These are phyloP conservation scores for Asbolus verrucosus DNA, from an alignment of 1,140 invertebrate genomes.

Conservation along the genomic window DNA sequence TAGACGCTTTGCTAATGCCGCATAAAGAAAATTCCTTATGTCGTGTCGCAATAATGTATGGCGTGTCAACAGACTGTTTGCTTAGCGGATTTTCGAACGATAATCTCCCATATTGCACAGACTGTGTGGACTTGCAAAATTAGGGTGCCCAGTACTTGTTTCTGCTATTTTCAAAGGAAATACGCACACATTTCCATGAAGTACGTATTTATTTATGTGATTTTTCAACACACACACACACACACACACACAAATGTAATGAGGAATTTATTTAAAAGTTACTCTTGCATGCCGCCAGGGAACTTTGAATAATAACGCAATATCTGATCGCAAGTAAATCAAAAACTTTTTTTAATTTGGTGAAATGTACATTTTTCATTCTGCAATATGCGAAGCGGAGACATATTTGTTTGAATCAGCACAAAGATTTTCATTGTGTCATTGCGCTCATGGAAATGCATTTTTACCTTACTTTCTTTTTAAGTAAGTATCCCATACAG, in stretches of 20 bases:
- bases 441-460: too few relatives aligned
- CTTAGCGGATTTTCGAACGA: slow-evolving; percentile 39
- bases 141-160: slow-evolving; percentile 15
- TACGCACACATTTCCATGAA: slow-evolving; percentile 1
- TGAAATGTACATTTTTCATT: too few relatives aligned
- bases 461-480: too few relatives aligned
- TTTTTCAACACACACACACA: not conserved
- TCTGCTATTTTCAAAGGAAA: slow-evolving; percentile 13
- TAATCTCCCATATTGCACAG: slow-evolving; percentile 41
- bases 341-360: too few relatives aligned
- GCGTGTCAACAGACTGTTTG: slow-evolving; percentile 32
- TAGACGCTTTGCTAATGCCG: slow-evolving; percentile 6
- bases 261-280: not conserved
- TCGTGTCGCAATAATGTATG: slow-evolving; percentile 37
- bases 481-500: too few relatives aligned
- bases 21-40: slow-evolving; percentile 26
- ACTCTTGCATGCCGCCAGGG: not conserved
- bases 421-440: too few relatives aligned
- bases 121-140: slow-evolving; percentile 34
- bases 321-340: too few relatives aligned
- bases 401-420: too few relatives aligned
- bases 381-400: too few relatives aligned
- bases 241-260: not conserved
- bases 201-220: not conserved
- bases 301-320: too few relatives aligned